A percentile compares a stretch with the other conserved stretches of the same genome.
Evolutionary conservation across 2,113 vertebrate genomes (phyloP).

Genomic region (Pogonocichla stellata): DNA sequence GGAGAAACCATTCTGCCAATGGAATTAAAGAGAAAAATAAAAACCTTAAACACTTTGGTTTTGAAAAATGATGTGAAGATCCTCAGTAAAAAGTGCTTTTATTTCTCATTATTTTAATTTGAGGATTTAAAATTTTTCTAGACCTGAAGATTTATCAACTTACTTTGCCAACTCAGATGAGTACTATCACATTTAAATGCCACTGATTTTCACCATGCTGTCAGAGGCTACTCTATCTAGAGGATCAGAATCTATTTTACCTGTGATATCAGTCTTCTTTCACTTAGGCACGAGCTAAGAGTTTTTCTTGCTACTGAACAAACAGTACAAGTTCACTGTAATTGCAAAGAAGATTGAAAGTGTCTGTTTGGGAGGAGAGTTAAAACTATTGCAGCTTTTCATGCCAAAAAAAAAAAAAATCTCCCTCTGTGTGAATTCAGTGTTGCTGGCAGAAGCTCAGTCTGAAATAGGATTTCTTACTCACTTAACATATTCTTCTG

Average conservation of each 20-base stretch:
- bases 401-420: not conserved
- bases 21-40: not conserved
- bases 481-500: not conserved
- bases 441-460: not conserved
- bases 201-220: not conserved
- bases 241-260: not conserved
- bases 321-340: not conserved
- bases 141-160: not conserved
- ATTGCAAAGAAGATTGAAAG: not conserved
- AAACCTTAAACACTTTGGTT: not conserved
- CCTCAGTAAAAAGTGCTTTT: not conserved
- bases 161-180: not conserved
- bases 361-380: not conserved
- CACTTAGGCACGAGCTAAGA: not conserved
- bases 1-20: not conserved
- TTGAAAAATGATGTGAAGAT: not conserved
- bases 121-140: not conserved
- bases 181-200: not conserved
- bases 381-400: not conserved
- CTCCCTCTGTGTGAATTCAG: not conserved
- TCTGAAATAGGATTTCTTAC: not conserved
- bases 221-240: not conserved
- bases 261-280: not conserved
- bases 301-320: not conserved
- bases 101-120: not conserved